Conservation (phyloP, 2,113 vertebrate species). For the Myrmophylax atrothorax region DNA sequence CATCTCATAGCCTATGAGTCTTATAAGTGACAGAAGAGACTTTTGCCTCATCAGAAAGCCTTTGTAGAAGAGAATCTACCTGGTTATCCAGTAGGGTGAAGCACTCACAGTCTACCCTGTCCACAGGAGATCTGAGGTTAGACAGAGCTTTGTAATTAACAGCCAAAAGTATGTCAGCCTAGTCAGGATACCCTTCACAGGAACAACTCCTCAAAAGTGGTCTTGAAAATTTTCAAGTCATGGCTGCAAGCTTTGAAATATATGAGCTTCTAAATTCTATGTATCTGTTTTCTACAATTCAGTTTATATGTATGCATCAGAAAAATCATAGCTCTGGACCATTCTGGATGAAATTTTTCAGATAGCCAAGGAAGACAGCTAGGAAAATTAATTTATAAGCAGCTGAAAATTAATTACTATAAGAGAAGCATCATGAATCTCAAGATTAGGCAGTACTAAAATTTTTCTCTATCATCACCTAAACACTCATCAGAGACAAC, state of each 20-base stretch:
- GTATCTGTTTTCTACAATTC: not conserved
- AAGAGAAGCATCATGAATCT: not conserved
- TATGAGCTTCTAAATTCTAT: not conserved
- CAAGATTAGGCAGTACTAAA: not conserved
- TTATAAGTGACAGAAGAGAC: not conserved
- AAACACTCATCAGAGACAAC: not conserved
- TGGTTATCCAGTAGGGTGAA: rapidly evolving
- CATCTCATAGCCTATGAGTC: rapidly evolving
- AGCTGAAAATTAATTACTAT: not conserved
- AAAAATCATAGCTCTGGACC: not conserved
- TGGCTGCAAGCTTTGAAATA: not conserved
- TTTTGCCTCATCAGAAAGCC: not conserved
- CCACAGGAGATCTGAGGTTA: not conserved
- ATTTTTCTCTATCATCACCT: not conserved
- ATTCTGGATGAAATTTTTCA: not conserved
- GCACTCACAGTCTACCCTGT: not conserved
- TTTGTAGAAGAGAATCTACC: not conserved
- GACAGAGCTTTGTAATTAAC: not conserved
- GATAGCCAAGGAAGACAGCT: not conserved
- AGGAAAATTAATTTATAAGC: not conserved
- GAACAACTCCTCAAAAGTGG: not conserved
- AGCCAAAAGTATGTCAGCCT: not conserved
- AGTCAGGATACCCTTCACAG: not conserved
- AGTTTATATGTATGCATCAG: not conserved
- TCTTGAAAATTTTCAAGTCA: not conserved